phyloP scores from a whole-genome alignment of 1,140 invertebrate species.

The Microplitis demolitor region DNA sequence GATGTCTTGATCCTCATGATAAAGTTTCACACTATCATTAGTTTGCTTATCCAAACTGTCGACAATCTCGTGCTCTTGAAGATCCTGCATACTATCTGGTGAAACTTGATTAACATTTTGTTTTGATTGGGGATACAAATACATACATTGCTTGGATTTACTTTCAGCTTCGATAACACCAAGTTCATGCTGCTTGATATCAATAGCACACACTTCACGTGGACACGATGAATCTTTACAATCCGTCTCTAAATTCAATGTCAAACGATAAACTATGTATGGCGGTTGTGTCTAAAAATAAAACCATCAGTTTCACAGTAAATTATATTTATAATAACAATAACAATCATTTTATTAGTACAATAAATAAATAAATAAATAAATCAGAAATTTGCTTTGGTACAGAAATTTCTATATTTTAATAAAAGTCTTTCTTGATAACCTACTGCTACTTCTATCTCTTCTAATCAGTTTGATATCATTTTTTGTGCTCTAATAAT shows the following conservation, averaged over 20 bases:
- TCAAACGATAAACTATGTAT: constrained; percentile 45
- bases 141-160: constrained; percentile 49
- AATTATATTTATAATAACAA: neutral
- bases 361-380: neutral
- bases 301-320: neutral
- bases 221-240: constrained; percentile 44
- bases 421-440: neutral
- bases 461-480: neutral
- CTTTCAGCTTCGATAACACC: constrained; percentile 40
- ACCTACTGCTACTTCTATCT: neutral
- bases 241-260: constrained; percentile 43
- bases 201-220: constrained; percentile 47
- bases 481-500: neutral
- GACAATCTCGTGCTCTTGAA: constrained; percentile 37
- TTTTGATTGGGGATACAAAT: constrained; percentile 38
- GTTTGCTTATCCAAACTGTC: constrained; percentile 46
- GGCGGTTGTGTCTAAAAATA: constrained; percentile 45
- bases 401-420: neutral
- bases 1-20: constrained; percentile 47
- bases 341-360: neutral
- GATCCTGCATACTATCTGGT: constrained; percentile 34
- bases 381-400: neutral
- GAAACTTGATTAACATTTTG: constrained; percentile 27
- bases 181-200: constrained; percentile 43
- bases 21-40: constrained; percentile 43